Evolutionary conservation across 2,113 vertebrate genomes (phyloP), one percentile per base, ranked within the genome.

Genomic region (Centropus bengalensis): DNA sequence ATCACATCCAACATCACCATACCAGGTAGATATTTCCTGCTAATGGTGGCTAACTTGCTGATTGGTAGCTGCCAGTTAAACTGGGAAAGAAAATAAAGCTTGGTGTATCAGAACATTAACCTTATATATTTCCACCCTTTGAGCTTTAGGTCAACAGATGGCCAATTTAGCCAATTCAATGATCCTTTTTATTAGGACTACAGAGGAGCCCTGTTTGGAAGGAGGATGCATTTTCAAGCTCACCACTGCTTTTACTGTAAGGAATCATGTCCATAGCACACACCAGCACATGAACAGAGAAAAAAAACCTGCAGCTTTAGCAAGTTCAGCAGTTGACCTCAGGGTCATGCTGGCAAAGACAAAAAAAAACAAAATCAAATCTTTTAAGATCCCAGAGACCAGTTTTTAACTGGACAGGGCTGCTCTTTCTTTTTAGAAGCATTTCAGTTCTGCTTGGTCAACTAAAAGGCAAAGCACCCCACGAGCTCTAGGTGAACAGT

Each of bases 231-330:
- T 6, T 63, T n/a, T 82, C 33, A 59, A 83, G 47, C 49, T 94
- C 40, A 71, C 19, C 32, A 60, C 19, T 1, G 5, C 76, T 66
- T 58, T n/a, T 24, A 30, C 55, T 26, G 26, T 38, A 40, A 60
- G 24, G 7, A 38, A 0, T 0, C 20, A 33, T 0, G 0, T 23
- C 55, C 51, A 44, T 4, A 56, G 16, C 1, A 0, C 33, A 51
- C 17, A 67, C 3, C 10, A 45, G 11, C 19, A 32, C 51, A 28
- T 0, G 7, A 86, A 80, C 13, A 92, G 70, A 70, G 38, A 62
- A 67, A 79, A 12, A 71, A 68, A 55, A 70, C 62, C n/a, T 8
- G 4, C 30, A 49, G 63, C 52, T 82, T 10, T 9, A 88, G 13
- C 12, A 83, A 83, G 51, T 26, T 82, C 55, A 86, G 49, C 55